A percentile compares a stretch with the other conserved stretches of the same genome.
phyloP scores from a whole-genome alignment of 1,140 invertebrate species.

The Drosophila bipectinata region DNA sequence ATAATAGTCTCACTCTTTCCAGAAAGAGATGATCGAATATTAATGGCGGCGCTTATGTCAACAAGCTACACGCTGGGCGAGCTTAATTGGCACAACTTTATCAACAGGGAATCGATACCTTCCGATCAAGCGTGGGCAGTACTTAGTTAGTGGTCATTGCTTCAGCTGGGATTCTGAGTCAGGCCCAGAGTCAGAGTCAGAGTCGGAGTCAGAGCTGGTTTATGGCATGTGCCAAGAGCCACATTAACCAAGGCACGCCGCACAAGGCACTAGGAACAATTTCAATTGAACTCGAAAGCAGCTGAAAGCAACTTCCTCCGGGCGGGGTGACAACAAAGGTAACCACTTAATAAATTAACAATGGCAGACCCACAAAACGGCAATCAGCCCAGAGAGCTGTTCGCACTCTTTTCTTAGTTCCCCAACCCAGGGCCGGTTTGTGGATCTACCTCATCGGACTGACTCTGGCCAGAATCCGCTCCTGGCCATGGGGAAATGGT shows the following conservation, averaged over 20 bases:
- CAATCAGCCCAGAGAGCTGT: conserved; percentile 53
- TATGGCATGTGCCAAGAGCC: conserved; percentile 51
- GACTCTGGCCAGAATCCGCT: conserved; percentile 8
- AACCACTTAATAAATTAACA: conserved; percentile 82
- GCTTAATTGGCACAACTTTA: conserved; percentile 56
- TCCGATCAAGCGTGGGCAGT: conserved; percentile 55
- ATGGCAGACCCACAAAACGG: conserved; percentile 68
- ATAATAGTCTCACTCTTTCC: too few species aligned
- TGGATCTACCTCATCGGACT: not conserved
- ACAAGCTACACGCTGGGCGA: conserved; percentile 65
- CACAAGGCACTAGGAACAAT: conserved; percentile 8
- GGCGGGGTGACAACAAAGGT: conserved; percentile 73
- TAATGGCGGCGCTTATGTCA: conserved; percentile 76
- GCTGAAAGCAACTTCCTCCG: conserved; percentile 44
- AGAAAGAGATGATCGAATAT: conserved; percentile 28
- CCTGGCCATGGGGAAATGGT: conserved; percentile 31
- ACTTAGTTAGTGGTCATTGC: conserved; percentile 54
- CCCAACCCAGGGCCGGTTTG: conserved; percentile 19
- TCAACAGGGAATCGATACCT: conserved; percentile 34
- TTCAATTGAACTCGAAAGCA: conserved; percentile 57
- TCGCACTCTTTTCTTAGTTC: conserved; percentile 1
- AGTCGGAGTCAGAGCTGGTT: conserved; percentile 10
- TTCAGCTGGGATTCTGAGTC: not conserved
- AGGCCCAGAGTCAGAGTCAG: not conserved
- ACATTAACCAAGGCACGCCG: conserved; percentile 51